Evolutionary conservation across 2,113 vertebrate species (phyloP).

Genomic region (Trogon surrucura): DNA sequence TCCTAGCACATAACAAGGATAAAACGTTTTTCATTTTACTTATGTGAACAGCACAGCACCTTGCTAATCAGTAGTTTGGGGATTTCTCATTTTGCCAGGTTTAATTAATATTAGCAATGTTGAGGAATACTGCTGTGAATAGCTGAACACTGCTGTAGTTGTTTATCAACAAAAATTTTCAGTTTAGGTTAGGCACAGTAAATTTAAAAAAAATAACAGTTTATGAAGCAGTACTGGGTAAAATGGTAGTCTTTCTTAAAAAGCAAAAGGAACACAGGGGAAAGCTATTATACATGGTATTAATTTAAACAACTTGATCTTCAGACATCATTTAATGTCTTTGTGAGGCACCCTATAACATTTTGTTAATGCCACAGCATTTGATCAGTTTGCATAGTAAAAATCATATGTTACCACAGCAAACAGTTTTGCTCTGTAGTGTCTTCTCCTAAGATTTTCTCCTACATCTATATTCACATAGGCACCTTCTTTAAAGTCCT

Average conservation of each 20-base stretch:
- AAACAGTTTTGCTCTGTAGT: background rate
- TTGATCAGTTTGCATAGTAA: background rate
- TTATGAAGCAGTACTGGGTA: background rate
- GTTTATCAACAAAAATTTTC: background rate
- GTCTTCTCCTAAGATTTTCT: background rate
- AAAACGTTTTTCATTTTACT: background rate
- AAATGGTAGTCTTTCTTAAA: background rate
- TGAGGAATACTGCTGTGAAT: background rate
- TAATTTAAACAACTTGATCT: background rate
- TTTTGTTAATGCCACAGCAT: background rate
- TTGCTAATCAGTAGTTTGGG: background rate
- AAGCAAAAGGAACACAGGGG: background rate
- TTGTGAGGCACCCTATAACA: background rate
- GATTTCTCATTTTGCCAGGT: constrained; percentile 1
- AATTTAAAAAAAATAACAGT: background rate
- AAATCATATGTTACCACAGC: background rate
- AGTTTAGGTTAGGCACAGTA: background rate
- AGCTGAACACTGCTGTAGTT: background rate
- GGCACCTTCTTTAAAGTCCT: background rate
- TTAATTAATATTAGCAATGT: background rate
- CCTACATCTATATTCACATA: background rate
- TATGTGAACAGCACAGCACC: background rate
- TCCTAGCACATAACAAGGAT: background rate
- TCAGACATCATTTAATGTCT: background rate
- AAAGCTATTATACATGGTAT: background rate